These are phyloP conservation scores for Zygogramma bicolorata DNA, from an alignment of 2,888 invertebrate species.

Conservation along the genomic window DNA sequence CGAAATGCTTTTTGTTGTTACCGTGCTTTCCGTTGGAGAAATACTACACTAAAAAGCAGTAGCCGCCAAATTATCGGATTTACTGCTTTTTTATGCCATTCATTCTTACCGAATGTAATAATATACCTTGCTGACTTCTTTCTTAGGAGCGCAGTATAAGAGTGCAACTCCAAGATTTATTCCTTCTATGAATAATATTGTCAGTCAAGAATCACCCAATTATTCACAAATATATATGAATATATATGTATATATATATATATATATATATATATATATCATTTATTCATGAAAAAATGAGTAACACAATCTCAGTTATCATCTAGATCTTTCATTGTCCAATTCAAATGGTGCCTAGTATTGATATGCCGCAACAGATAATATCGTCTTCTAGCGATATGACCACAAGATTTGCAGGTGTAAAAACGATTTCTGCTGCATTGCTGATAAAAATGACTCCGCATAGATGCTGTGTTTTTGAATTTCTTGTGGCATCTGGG, in stretches of 20 bases:
- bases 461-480: conserved; percentile 43
- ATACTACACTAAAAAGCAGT: conserved; percentile 10
- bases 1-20: background rate
- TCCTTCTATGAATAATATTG: too few species aligned
- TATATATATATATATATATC: too few species aligned
- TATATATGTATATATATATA: too few species aligned
- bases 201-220: too few species aligned
- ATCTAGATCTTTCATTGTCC: background rate
- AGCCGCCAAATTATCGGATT: background rate
- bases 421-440: conserved; percentile 32
- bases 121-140: background rate
- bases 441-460: conserved; percentile 41
- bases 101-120: background rate
- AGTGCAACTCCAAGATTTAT: too few species aligned
- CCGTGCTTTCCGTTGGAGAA: background rate
- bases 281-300: too few species aligned
- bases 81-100: conserved; percentile 1
- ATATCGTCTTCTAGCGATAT: conserved; percentile 36
- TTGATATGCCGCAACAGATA: background rate
- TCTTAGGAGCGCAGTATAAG: background rate
- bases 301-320: too few species aligned
- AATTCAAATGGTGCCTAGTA: background rate
- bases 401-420: conserved; percentile 35
- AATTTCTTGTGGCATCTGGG: conserved; percentile 41
- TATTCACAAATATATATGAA: too few species aligned